Evolutionary conservation across 2,113 vertebrate genomes (phyloP).

Genomic region (Ceyx melanurus): DNA sequence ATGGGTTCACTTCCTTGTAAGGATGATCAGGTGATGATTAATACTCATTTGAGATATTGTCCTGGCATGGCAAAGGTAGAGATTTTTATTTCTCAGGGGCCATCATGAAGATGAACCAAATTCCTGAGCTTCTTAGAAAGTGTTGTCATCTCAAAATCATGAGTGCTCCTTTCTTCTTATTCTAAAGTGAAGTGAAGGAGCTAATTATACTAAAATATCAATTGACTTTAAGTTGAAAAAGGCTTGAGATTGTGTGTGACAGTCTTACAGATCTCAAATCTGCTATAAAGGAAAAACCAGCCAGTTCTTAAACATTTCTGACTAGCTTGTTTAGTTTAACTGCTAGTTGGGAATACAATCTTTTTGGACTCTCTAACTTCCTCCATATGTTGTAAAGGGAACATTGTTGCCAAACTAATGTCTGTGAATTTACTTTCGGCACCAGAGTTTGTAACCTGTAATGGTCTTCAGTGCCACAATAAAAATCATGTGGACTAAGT

Average conservation of each 20-base stretch:
- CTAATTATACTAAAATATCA: background rate
- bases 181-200: background rate
- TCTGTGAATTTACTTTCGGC: background rate
- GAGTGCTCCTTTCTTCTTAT: background rate
- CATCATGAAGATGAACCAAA: background rate
- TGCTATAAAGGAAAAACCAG: background rate
- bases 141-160: accelerated
- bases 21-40: background rate
- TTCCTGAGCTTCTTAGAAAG: background rate
- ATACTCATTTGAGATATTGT: background rate
- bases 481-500: background rate
- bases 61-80: background rate
- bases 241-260: background rate
- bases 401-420: background rate
- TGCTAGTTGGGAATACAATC: background rate
- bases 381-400: background rate
- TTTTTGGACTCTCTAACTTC: background rate
- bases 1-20: background rate
- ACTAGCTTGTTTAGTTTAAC: background rate
- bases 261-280: background rate
- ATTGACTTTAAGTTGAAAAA: background rate
- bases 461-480: background rate
- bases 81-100: background rate
- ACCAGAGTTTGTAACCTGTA: background rate
- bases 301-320: background rate